Percentiles rank a stretch among this genome's conserved stretches.
phyloP scores from a whole-genome alignment of 2,888 invertebrate species.

The Mimachlamys varia region DNA sequence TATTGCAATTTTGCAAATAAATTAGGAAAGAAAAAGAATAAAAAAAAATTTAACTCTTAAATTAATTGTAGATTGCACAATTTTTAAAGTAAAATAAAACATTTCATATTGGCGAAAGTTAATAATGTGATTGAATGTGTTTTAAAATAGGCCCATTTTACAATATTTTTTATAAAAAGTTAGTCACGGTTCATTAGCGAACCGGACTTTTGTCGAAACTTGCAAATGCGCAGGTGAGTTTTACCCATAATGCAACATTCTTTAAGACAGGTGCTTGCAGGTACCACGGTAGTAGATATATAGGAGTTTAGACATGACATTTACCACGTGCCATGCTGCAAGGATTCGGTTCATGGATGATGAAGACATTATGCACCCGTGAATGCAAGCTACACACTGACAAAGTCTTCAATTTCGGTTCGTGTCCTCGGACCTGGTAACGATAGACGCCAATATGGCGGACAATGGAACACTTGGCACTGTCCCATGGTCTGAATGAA shows the following conservation, averaged over 20 bases:
- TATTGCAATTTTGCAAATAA: too few relatives aligned
- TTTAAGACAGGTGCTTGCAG: constrained; percentile 4
- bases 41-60: too few relatives aligned
- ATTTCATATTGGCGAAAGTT: too few relatives aligned
- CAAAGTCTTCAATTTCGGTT: background rate
- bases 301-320: background rate
- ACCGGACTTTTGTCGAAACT: background rate
- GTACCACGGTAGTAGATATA: background rate
- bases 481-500: background rate
- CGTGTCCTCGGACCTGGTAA: constrained; percentile 49
- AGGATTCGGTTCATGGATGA: background rate
- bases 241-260: constrained; percentile 14
- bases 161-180: too few relatives aligned
- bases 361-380: background rate
- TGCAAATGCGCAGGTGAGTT: constrained; percentile 32
- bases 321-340: constrained; percentile 14
- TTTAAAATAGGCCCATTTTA: too few relatives aligned
- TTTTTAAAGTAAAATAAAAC: too few relatives aligned
- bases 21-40: too few relatives aligned
- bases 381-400: background rate
- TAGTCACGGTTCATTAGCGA: background rate
- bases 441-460: constrained; percentile 65
- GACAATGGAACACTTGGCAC: constrained; percentile 34
- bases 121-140: too few relatives aligned
- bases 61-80: too few relatives aligned